Conservation (phyloP, 2,797 vertebrate species). For the Hoplostethus mediterraneus region DNA sequence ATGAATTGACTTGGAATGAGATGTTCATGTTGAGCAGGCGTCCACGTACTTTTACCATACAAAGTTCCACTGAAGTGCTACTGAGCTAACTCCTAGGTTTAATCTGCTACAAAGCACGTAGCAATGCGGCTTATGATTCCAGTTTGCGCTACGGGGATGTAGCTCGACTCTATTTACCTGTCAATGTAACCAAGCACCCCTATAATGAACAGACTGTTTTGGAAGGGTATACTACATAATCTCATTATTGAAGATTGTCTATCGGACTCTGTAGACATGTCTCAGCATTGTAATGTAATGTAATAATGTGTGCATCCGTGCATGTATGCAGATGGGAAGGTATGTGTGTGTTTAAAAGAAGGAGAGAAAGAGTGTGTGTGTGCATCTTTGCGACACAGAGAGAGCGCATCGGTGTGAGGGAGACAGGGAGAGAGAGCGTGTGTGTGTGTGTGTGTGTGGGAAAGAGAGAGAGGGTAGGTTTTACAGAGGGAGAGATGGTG, state of each 20-base stretch:
- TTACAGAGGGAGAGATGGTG: constrained; percentile 20
- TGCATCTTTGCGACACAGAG: constrained; percentile 17
- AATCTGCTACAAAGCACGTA: no score
- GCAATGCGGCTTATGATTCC: no score
- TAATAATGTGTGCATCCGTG: background rate
- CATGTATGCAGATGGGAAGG: background rate
- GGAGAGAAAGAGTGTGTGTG: constrained; percentile 23
- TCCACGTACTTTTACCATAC: no score
- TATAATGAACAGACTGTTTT: no score
- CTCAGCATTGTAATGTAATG: background rate
- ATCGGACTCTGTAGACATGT: constrained; percentile 5
- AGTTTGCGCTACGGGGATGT: no score
- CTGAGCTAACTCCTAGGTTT: no score
- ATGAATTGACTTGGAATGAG: no score
- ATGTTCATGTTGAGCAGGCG: no score
- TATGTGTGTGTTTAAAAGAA: constrained; percentile 21
- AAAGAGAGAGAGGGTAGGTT: background rate
- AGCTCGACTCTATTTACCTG: no score
- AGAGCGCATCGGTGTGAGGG: background rate
- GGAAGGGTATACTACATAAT: background rate
- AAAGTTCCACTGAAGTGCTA: no score
- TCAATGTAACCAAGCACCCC: no score
- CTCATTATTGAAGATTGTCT: background rate
- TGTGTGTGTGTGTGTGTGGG: background rate
- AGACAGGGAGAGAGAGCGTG: background rate